Evolutionary conservation across 2,888 invertebrate genomes (phyloP).

Genomic region (Drosophila picticornis): DNA sequence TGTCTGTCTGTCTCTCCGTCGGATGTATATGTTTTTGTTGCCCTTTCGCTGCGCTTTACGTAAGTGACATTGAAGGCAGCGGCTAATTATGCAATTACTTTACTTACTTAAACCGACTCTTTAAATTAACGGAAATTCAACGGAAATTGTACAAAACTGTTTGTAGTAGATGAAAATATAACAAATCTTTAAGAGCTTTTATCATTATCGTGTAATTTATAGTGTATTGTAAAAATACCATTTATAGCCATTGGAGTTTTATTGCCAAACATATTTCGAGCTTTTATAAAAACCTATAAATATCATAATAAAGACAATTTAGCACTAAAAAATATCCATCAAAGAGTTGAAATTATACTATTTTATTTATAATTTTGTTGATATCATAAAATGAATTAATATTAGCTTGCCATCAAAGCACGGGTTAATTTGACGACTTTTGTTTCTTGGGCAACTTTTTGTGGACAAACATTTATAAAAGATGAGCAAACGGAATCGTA

Average conservation of each 20-base stretch:
- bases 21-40: slow-evolving; percentile 26
- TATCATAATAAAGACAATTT: background rate
- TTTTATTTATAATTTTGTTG: background rate
- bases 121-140: slow-evolving; percentile 29
- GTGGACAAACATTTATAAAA: background rate
- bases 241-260: background rate
- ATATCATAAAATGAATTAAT: background rate
- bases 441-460: background rate
- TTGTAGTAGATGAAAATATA: slow-evolving; percentile 12
- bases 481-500: background rate
- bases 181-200: slow-evolving; percentile 9
- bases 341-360: background rate
- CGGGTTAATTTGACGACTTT: background rate
- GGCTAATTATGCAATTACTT: slow-evolving; percentile 73
- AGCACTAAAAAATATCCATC: background rate
- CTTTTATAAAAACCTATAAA: background rate
- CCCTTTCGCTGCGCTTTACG: slow-evolving; percentile 68
- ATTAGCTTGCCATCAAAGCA: background rate
- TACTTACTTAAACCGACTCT: slow-evolving; percentile 20
- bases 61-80: slow-evolving; percentile 59
- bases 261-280: slow-evolving; percentile 4
- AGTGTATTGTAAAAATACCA: background rate
- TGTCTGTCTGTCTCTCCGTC: slow-evolving; percentile 24
- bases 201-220: slow-evolving; percentile 11
- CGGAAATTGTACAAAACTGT: slow-evolving; percentile 20